phyloP scores from a whole-genome alignment of 2,797 vertebrate species.

The Paedocypris micromegethes region DNA sequence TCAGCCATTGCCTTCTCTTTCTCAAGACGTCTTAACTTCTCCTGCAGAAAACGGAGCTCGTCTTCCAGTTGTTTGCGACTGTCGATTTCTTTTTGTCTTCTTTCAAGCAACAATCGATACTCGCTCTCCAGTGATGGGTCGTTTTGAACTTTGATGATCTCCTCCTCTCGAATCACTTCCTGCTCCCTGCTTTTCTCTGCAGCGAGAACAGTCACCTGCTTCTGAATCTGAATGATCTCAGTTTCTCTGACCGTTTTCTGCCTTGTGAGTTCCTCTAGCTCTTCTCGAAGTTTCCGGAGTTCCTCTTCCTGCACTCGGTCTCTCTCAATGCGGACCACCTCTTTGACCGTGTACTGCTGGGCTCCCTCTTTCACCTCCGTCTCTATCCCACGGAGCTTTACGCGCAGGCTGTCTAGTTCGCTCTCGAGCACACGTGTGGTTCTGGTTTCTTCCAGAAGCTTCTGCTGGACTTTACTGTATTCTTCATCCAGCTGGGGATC shows the following conservation, averaged over 20 bases:
- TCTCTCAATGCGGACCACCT: slow-evolving; percentile 89
- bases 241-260: slow-evolving; percentile 80
- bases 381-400: slow-evolving; percentile 75
- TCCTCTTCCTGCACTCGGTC: slow-evolving; percentile 86
- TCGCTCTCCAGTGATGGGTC: slow-evolving; percentile 87
- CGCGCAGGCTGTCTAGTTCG: slow-evolving; percentile 77
- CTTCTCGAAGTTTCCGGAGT: slow-evolving; percentile 80
- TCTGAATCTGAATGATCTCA: slow-evolving; percentile 76
- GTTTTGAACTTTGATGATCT: slow-evolving; percentile 88
- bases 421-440: slow-evolving; percentile 79
- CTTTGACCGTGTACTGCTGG: slow-evolving; percentile 90
- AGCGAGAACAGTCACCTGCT: slow-evolving; percentile 75
- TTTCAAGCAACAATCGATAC: slow-evolving; percentile 75
- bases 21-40: slow-evolving; percentile 82
- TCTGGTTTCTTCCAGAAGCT: slow-evolving; percentile 82
- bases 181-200: slow-evolving; percentile 80
- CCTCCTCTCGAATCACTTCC: slow-evolving; percentile 86
- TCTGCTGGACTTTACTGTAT: slow-evolving; percentile 80
- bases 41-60: slow-evolving; percentile 84
- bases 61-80: slow-evolving; percentile 80
- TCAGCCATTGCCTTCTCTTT: slow-evolving; percentile 89
- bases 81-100: slow-evolving; percentile 71
- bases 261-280: slow-evolving; percentile 82
- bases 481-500: slow-evolving; percentile 89
- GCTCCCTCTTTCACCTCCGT: slow-evolving; percentile 81